Evolutionary conservation across 2,797 vertebrate species (phyloP).

Genomic region (Odontamblyopus rebecca): DNA sequence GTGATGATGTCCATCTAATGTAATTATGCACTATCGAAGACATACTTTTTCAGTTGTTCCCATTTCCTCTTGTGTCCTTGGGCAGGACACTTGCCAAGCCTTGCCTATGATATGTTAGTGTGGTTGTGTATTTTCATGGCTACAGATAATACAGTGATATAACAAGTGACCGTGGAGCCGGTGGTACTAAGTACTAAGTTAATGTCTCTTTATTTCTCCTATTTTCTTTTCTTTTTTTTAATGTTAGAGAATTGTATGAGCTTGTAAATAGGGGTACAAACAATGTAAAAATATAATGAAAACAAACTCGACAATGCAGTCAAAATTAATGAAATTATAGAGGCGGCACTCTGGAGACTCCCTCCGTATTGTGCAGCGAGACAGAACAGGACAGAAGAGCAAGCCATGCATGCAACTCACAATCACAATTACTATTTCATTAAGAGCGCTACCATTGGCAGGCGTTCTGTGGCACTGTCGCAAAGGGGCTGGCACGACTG

Average conservation of each 20-base stretch:
- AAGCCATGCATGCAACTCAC: conserved; percentile 67
- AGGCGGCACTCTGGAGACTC: conserved; percentile 44
- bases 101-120: not conserved
- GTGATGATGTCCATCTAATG: too few species aligned
- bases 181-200: not conserved
- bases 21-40: not conserved
- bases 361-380: conserved; percentile 49
- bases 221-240: not conserved
- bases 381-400: conserved; percentile 62
- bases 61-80: not conserved
- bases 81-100: not conserved
- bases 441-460: conserved; percentile 71
- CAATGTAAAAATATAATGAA: conserved; percentile 59
- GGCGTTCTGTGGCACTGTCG: conserved; percentile 59
- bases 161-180: not conserved
- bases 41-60: not conserved
- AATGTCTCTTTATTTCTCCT: not conserved
- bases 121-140: not conserved
- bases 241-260: conserved; percentile 23
- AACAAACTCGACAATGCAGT: conserved; percentile 53
- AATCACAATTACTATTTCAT: conserved; percentile 80
- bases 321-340: conserved; percentile 64
- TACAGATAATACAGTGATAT: not conserved
- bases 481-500: conserved; percentile 55
- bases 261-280: conserved; percentile 22